phyloP scores from a whole-genome alignment of 1,140 invertebrate genomes.

The Drosophila parvula region DNA sequence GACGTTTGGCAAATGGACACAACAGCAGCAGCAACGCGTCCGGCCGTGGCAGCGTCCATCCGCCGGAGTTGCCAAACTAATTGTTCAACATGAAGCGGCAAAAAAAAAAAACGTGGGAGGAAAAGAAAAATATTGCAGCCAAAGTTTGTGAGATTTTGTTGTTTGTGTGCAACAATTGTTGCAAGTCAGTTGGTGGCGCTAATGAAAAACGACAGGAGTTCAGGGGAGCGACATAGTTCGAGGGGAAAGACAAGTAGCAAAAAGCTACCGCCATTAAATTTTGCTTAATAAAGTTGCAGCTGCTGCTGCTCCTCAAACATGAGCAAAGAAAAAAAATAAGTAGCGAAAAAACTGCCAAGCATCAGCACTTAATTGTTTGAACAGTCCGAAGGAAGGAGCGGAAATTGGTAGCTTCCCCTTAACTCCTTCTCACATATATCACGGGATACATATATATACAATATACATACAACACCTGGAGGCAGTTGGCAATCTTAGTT shows the following conservation, averaged over 20 bases:
- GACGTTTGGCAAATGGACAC: constrained; percentile 79
- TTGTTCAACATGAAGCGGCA: constrained; percentile 78
- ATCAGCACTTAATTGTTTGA: constrained; percentile 82
- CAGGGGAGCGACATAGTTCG: background rate
- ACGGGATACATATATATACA: background rate
- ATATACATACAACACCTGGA: constrained; percentile 30
- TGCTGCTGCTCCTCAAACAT: constrained; percentile 25
- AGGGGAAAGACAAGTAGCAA: constrained; percentile 5
- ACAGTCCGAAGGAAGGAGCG: constrained; percentile 19
- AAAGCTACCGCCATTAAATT: constrained; percentile 68
- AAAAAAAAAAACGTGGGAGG: constrained; percentile 50
- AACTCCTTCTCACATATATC: constrained; percentile 8
- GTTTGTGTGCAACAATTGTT: constrained; percentile 75
- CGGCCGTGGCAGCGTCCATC: constrained; percentile 11
- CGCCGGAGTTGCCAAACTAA: constrained; percentile 64
- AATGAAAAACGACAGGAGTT: constrained; percentile 74
- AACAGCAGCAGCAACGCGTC: constrained; percentile 44
- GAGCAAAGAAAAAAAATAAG: constrained; percentile 5
- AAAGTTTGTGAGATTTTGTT: constrained; percentile 55
- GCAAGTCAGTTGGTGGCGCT: constrained; percentile 78
- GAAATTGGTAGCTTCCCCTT: constrained; percentile 7
- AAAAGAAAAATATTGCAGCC: constrained; percentile 65
- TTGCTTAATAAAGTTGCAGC: constrained; percentile 83
- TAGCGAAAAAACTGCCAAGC: constrained; percentile 69
- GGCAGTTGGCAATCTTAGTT: constrained; percentile 34